phyloP scores from a whole-genome alignment of 2,797 vertebrate species.

The Carduelis carduelis region DNA sequence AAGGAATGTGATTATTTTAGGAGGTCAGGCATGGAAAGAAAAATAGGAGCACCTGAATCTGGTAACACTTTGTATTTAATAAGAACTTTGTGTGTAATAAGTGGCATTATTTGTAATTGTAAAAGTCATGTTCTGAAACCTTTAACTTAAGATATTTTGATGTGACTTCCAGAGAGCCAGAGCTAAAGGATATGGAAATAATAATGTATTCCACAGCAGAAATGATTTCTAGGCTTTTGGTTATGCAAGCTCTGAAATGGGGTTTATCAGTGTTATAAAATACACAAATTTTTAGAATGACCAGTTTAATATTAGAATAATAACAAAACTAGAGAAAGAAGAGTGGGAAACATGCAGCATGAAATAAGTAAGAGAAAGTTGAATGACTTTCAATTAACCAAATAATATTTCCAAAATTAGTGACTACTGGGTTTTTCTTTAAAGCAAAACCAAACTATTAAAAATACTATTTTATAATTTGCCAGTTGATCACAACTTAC shows the following conservation, averaged over 20 bases:
- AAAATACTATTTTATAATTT: not conserved
- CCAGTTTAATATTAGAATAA: not conserved
- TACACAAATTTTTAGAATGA: not conserved
- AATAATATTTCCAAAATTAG: not conserved
- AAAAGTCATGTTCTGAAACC: not conserved
- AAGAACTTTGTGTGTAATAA: not conserved
- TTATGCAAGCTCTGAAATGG: not conserved
- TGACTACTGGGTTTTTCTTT: not conserved
- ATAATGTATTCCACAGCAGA: not conserved
- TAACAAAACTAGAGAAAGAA: not conserved
- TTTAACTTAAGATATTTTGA: not conserved
- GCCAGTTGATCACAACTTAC: not conserved
- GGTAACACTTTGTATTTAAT: not conserved
- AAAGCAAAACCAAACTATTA: not conserved
- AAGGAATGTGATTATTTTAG: not conserved
- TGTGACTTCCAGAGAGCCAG: not conserved
- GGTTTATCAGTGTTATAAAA: not conserved
- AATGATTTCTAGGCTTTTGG: not conserved
- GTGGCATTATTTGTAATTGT: not conserved
- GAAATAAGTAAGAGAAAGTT: not conserved
- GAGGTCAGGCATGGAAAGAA: not conserved
- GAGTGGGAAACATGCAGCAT: not conserved
- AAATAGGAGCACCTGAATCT: not conserved
- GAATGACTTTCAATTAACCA: not conserved
- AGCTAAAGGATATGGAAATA: not conserved